These are phyloP conservation scores for Cheilinus undulatus DNA, from an alignment of 2,113 vertebrate species.

Conservation along the genomic window DNA sequence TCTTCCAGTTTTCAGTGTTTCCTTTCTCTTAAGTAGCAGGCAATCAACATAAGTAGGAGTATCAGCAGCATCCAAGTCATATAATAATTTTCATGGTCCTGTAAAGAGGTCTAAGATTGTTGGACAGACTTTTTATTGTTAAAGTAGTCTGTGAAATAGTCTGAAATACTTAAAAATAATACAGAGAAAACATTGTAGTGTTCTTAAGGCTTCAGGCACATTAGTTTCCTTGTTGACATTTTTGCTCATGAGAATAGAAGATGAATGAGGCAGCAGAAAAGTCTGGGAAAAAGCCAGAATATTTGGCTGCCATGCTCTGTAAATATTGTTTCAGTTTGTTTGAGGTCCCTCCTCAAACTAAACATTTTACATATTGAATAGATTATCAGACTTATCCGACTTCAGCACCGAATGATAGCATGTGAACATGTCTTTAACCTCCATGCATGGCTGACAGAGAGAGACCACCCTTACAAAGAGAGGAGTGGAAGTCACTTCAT, in stretches of 20 bases:
- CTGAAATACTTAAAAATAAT: slow-evolving; percentile 55
- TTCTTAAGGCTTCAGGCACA: slow-evolving; percentile 53
- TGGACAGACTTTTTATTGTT: not conserved
- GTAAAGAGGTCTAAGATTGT: not conserved
- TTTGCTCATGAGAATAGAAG: slow-evolving; percentile 74
- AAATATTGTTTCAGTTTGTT: slow-evolving; percentile 85
- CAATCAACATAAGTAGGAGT: too few species aligned
- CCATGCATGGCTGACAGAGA: slow-evolving; percentile 57
- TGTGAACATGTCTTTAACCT: slow-evolving; percentile 80
- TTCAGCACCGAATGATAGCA: slow-evolving; percentile 81
- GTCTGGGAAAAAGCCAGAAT: slow-evolving; percentile 77
- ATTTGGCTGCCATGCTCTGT: slow-evolving; percentile 78
- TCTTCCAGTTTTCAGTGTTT: too few species aligned
- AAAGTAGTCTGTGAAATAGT: slow-evolving; percentile 31
- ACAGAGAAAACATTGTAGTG: slow-evolving; percentile 27
- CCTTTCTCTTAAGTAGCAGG: too few species aligned
- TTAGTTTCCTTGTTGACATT: slow-evolving; percentile 62
- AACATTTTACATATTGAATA: slow-evolving; percentile 83
- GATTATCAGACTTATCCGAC: slow-evolving; percentile 81
- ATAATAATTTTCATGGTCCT: too few species aligned
- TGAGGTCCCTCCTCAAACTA: slow-evolving; percentile 80
- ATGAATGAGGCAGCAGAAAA: slow-evolving; percentile 74
- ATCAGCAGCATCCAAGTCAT: too few species aligned
- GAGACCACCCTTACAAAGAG: slow-evolving; percentile 75
- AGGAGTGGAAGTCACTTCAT: slow-evolving; percentile 61